Base-by-base conservation (phyloP, 2,113 vertebrate species). In the Microtus montanus region DNA sequence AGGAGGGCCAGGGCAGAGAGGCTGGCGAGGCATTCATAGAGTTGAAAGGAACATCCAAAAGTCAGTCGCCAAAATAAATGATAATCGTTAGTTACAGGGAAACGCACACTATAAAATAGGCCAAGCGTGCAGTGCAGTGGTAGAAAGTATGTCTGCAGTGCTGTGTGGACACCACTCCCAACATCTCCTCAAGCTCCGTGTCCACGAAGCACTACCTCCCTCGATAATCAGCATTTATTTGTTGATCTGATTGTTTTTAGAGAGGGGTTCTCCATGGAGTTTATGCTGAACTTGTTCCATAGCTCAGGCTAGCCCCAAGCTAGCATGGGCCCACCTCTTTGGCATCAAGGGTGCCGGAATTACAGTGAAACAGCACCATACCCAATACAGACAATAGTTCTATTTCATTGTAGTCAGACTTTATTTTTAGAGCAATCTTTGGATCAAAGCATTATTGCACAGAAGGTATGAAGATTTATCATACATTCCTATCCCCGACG, bases 401-500 rank as follows among this genome's bases (percentile, higher is more conserved):
- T 12, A 74, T 71, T 82, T 20, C 22, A 17, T n/a, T 86, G 78
- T 78, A 5, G 26, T 68, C 83, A 88, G 73, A 41, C 49, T 93
- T 79, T 19, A 44, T 87, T 90, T 85, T 87, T 66, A 91, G 77
- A 63, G 17, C 26, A 58, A 58, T 49, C 82, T 82, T 74, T 77
- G 28, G 17, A 82, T 74, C 52, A 44, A 13, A 52, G 30, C 52
- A 77, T 52, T 77, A 58, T 13, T 61, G 58, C 54, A 64, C 73
- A 52, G 61, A 30, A 61, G 7, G 22, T 58, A 8, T 19, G 63
- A 58, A 90, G 52, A n/a, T 17, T 64, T 58, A 49, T 33, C 20
- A 17, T 41, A 6, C 4, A 4, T 17, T 30, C 61, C 64, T 33
- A 9, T 14, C 2, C 4, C 26, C 0, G 2, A 47, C 3, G 3